Evolutionary conservation across 2,888 invertebrate genomes (phyloP), one percentile per base, ranked within the genome.

Genomic region (Himalopsyche kuldschensis): DNA sequence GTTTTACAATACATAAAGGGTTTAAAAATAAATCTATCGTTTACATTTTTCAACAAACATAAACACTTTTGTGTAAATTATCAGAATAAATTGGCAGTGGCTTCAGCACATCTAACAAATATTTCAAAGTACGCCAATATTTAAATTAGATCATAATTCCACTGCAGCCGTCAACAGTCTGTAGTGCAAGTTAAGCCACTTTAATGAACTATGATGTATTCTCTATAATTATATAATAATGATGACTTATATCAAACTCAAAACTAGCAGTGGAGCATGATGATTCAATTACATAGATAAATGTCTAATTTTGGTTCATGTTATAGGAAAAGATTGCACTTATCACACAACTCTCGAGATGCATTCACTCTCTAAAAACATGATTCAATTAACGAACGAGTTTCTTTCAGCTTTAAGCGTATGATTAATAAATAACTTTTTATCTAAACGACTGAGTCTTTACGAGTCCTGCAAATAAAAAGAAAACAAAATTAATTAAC

Each of bases 381-480:
- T 55, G 55, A 55, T 55, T 55, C 24, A 24, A 55, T 20, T 55
- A 55, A 55, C 55, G 24, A 55, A 55, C 5, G 24, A 55, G 55
- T 55, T 55, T 55, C 55, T 55, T 55, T 55, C 20, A 55, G 55
- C 55, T 55, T 55, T 24, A 55, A 55, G 55, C 55, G 55, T 41
- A 35, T 32, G 41, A 35, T 77, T 35, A 77, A n/a, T 20, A 24
- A 41, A 41, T 15, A 41, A 41, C 15, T 15, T 15, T 78, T 77
- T 47, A 48, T 63, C 90, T 89, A 92, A 87, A 92, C 92, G 88
- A 92, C 92, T 1, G 92, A 92, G 90, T 92, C 92, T 89, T 92
- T 92, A 88, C 92, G 89, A 87, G 91, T 92, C 92, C 92, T 92
- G 91, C 0, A 90, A 91, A 87, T 0, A 90, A 90, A 87, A 88